Base-by-base conservation (phyloP, 2,888 invertebrate genomes). In the Sinohyriopsis cumingii region DNA sequence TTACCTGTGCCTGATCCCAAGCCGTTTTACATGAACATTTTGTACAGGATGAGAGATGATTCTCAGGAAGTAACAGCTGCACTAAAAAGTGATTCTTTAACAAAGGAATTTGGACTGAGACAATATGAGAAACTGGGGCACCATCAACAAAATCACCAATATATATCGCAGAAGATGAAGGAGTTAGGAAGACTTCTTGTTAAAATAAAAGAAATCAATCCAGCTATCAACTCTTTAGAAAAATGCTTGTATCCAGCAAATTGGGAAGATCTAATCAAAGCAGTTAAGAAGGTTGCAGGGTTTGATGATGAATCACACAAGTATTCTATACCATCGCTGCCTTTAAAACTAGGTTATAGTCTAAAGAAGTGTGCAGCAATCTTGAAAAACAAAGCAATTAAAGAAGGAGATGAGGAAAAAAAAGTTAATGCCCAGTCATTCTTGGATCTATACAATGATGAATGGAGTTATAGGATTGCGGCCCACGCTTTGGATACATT, bases 11-110 rank as follows among this genome's bases (percentile, higher is more conserved):
- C 45, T 22, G 2, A 22, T 20, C 22, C 55, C 19, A 28, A 67
- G 22, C 15, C 60, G 3, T 45, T 69, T 54, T 20, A 69, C 45
- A 28, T 55, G 5, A 69, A 63, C 5, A 68, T 75, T 18, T 20
- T 75, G 19, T 53, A n/a, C 22, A 59, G 60, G 55, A 69, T 75
- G 68, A 75, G 59, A 64, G 68, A 72, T 68, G 72, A 75, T 70
- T 53, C 33, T 33, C 1, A 33, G 7, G 33, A 24, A 53, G 55
- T 72, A 56, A 67, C 65, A 28, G 54, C 56, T 54, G 65, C 59
- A n/a, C 62, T 66, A 19, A 28, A 64, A 57, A 55, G 55, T 53
- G 72, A 75, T 67, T 18, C 53, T 45, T 55, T 67, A 7, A 75
- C 71, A 28, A 33, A 68, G 24, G 25, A 69, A 45, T 71, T 59